Base-by-base conservation (phyloP, 2,797 vertebrate species). In the Chloroceryle amazona region DNA sequence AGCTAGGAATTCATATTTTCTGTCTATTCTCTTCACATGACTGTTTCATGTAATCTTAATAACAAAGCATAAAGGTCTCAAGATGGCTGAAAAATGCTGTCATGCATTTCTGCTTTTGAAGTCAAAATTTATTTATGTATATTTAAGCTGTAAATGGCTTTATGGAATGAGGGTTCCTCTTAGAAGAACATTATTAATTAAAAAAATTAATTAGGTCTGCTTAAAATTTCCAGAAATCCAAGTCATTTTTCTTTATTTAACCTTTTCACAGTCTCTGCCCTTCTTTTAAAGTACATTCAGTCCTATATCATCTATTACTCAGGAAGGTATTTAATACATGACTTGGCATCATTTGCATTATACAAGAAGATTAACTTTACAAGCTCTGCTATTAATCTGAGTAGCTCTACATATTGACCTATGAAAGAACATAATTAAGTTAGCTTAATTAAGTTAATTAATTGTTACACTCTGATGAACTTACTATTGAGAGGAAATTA, bases 381-480 rank as follows among this genome's bases (percentile, higher is more conserved):
- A 98, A 98, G 97, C 97, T 81, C 93, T 63, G 93, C 98, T 98
- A 98, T 99, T 98, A 99, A 98, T 99, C 98, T 99, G 97, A 97
- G 89, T 96, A 96, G 95, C 97, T 98, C 98, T 98, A 97, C 96
- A 96, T 98, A 98, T 97, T 98, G 98, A 99, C 98, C 98, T 98
- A 98, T 97, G 98, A 98, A 98, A 98, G 97, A 98, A 97, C 97
- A 98, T 98, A 99, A 99, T 99, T 98, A 99, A 98, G 97, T 99
- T 98, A 98, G 97, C 97, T 98, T 99, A 99, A 99, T 99, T 99
- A 99, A 98, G 98, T 98, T 99, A 99, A 99, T 99, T 98, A 98
- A 99, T 98, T 98, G 98, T 98, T 98, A 98, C 98, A 98, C 98
- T 98, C 97, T 97, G 97, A 97, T 98, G 97, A 97, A 97, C 98